phyloP scores from a whole-genome alignment of 1,140 invertebrate genomes.

The Drosophila rufa region DNA sequence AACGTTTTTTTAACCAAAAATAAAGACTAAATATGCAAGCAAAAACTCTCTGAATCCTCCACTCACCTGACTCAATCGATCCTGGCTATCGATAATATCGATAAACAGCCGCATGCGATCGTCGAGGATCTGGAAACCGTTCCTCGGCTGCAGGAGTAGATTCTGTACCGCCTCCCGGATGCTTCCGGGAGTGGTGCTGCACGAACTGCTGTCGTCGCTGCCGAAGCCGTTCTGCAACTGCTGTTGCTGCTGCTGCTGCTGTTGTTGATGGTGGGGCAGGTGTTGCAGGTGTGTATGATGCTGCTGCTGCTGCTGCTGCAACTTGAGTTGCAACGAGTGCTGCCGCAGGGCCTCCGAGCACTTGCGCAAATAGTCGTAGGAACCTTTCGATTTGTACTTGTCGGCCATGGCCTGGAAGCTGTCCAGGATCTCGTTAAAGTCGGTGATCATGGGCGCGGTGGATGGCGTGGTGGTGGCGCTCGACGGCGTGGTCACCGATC shows the following conservation, averaged over 20 bases:
- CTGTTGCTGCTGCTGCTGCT: constrained; percentile 46
- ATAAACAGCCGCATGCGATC: constrained; percentile 92
- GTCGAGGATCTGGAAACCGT: constrained; percentile 90
- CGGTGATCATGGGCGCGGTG: constrained; percentile 74
- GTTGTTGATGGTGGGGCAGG: constrained; percentile 35
- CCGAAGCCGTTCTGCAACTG: constrained; percentile 67
- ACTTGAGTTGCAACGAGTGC: constrained; percentile 77
- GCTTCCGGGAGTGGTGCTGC: constrained; percentile 86
- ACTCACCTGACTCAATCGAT: constrained; percentile 91
- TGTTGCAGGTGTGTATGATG: constrained; percentile 46
- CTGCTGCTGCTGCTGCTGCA: constrained; percentile 71
- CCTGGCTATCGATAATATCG: constrained; percentile 92
- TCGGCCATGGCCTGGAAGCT: constrained; percentile 84
- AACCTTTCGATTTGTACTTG: constrained; percentile 84
- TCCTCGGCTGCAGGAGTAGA: constrained; percentile 88
- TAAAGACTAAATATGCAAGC: too few relatives aligned
- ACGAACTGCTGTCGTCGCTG: constrained; percentile 83
- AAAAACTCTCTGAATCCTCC: too few relatives aligned
- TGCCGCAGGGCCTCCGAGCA: constrained; percentile 83
- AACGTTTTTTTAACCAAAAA: too few relatives aligned
- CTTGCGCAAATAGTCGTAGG: constrained; percentile 84
- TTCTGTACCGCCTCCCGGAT: constrained; percentile 89
- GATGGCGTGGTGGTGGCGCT: constrained; percentile 77
- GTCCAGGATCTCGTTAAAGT: constrained; percentile 84
- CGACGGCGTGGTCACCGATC: constrained; percentile 64